Evolutionary conservation across 2,797 vertebrate genomes (phyloP), one percentile per base, ranked within the genome.

Genomic region (Danionella dracula): DNA sequence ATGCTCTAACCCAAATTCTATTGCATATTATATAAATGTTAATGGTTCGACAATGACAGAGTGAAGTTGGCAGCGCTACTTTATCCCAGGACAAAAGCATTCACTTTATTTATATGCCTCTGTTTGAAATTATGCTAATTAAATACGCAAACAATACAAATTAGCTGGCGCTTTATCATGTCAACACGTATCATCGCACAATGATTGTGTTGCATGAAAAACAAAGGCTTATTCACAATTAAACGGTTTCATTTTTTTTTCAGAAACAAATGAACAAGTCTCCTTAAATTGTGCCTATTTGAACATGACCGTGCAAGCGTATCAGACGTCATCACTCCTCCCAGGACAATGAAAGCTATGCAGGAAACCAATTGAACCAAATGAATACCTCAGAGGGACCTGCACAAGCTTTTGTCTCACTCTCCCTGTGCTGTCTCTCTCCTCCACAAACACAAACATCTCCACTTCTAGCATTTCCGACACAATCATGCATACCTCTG

Each of bases 341-440:
- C 55, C 60, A 46, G 74, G 69, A 79, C 78, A 82, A 66, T 70
- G 34, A 68, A 23, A 48, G 31, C 29, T 35, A 37, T 38, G 62
- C 8, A 8, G 49, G 23, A 19, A 83, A 73, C 20, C 65, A 70
- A 75, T 80, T 77, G 75, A 53, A 27, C 73, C 72, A 74, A 78
- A 76, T 45, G 12, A 55, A 68, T 38, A 9, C 40, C 69, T 73
- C 57, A 0, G 56, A 42, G 29, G 70, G 9, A 64, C 72, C 11
- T 31, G 21, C 49, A 73, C 49, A 45, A 20, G 31, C 41, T 50
- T 73, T 66, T 45, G 27, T 17, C 13, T 44, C 23, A 12, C 3
- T 23, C 15, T 23, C 41, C 12, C 27, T 23, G 27, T 17, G n/a
- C 37, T 1, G 17, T 15, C 46, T 46, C 48, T 55, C 9, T 21